Evolutionary conservation across 2,113 vertebrate species (phyloP).

Genomic region (Dromiciops gliroides): DNA sequence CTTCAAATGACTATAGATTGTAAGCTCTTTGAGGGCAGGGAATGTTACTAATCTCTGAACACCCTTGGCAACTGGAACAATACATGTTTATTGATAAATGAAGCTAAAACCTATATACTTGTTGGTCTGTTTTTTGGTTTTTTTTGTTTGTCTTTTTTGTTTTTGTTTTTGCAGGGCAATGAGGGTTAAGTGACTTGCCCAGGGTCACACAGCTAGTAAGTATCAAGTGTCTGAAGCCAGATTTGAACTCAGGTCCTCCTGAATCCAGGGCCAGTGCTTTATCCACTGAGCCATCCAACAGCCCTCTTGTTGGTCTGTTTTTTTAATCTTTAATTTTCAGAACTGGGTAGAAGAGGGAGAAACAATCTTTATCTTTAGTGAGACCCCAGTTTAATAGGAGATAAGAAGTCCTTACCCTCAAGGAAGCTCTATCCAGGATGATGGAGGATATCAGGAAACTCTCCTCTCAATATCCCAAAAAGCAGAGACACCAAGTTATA

Average conservation of each 20-base stretch:
- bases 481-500: neutral
- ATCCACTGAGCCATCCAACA: too few species aligned
- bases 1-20: neutral
- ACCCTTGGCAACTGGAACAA: neutral
- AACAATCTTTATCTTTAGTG: neutral
- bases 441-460: neutral
- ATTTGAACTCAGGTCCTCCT: too few species aligned
- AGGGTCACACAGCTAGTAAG: too few species aligned
- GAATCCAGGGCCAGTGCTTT: too few species aligned
- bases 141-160: too few species aligned
- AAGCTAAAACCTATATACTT: too few species aligned
- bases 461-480: neutral
- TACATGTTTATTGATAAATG: neutral
- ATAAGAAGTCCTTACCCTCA: neutral
- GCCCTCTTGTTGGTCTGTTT: neutral
- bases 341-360: neutral
- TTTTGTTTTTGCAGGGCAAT: too few species aligned
- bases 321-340: neutral
- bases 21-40: constrained; percentile 24
- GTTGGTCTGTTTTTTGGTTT: neutral
- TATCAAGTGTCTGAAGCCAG: too few species aligned
- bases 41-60: neutral
- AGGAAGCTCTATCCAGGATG: neutral
- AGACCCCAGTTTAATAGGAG: neutral
- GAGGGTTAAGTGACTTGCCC: too few species aligned